A percentile compares a stretch with the other conserved stretches of the same genome.
Conservation (phyloP, 2,888 invertebrate genomes). For the Drosophila fulvimacula region DNA sequence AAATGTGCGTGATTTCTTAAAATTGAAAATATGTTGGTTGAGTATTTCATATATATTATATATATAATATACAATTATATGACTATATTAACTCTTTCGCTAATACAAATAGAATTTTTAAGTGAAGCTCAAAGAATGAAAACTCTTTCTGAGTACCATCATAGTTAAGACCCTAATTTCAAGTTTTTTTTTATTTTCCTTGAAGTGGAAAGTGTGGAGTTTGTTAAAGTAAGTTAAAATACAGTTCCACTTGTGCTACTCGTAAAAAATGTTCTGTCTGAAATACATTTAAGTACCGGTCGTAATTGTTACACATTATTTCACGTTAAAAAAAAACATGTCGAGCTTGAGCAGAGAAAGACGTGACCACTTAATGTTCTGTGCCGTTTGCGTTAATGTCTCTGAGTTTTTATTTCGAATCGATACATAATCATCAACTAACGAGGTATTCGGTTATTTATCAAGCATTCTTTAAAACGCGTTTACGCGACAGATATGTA, state of each 20-base stretch:
- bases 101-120: no score
- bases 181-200: neutral
- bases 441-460: constrained; percentile 6
- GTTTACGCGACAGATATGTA: neutral
- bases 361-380: constrained; percentile 65
- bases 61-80: no score
- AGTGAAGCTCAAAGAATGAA: neutral
- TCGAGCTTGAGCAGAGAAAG: constrained; percentile 52
- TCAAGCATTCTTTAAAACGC: neutral
- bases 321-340: constrained; percentile 57
- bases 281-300: constrained; percentile 52
- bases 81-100: no score
- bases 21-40: no score
- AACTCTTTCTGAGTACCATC: neutral
- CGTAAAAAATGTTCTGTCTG: constrained; percentile 25
- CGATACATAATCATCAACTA: constrained; percentile 23
- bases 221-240: neutral
- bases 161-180: neutral
- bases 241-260: neutral
- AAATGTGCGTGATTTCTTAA: no score
- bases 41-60: no score
- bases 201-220: constrained; percentile 1
- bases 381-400: constrained; percentile 28
- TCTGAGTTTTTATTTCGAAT: constrained; percentile 11
- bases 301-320: constrained; percentile 71